Conservation (phyloP, 2,797 vertebrate genomes). For the Phrynocephalus guinanensis region DNA sequence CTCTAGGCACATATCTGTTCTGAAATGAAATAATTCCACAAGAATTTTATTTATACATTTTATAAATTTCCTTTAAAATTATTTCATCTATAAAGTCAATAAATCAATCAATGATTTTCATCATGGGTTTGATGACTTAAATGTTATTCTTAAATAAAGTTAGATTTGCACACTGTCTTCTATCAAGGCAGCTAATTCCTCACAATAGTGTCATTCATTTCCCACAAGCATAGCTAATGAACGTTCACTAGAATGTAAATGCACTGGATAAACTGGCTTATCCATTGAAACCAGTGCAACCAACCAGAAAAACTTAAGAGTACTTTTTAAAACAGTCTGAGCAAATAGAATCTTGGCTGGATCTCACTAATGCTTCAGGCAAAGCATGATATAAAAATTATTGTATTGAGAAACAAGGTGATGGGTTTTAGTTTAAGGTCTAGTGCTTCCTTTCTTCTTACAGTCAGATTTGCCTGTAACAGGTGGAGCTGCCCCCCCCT, state of each 20-base stretch:
- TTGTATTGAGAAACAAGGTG: not conserved
- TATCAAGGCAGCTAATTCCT: not conserved
- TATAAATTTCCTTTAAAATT: too few relatives aligned
- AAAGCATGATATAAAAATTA: slow-evolving; percentile 1
- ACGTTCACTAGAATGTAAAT: not conserved
- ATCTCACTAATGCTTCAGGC: not conserved
- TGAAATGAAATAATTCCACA: not conserved
- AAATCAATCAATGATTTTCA: not conserved
- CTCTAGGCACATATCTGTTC: too few relatives aligned
- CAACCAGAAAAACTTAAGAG: not conserved
- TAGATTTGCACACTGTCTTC: not conserved
- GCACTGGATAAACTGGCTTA: not conserved
- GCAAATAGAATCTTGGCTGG: not conserved
- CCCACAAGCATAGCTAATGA: slow-evolving; percentile 10
- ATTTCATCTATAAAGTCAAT: not conserved
- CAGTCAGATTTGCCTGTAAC: slow-evolving; percentile 28
- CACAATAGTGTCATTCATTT: not conserved
- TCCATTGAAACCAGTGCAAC: not conserved
- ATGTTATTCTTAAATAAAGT: not conserved
- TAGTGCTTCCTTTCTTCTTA: not conserved
- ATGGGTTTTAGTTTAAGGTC: not conserved
- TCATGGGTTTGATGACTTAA: not conserved
- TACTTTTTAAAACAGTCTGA: not conserved
- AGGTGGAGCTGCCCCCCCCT: not conserved
- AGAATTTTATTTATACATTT: not conserved